These are phyloP conservation scores for Metellina segmentata DNA, from an alignment of 2,888 invertebrate species.

Conservation along the genomic window DNA sequence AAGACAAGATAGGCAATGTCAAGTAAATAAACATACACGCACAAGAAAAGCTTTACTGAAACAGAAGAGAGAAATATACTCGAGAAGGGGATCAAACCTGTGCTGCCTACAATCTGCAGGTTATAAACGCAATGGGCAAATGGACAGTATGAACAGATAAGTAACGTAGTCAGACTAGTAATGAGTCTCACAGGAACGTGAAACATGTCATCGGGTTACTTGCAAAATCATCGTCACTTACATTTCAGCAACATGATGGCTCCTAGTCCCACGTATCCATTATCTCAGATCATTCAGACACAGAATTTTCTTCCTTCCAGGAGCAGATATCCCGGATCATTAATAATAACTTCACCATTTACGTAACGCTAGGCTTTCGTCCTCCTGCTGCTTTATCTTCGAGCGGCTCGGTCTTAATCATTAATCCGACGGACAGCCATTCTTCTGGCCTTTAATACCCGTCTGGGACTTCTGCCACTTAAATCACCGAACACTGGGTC, in stretches of 20 bases:
- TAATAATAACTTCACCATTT: slow-evolving; percentile 48
- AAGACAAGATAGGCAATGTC: too few species aligned
- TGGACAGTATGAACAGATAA: too few species aligned
- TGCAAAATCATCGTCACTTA: background rate
- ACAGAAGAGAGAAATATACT: too few species aligned
- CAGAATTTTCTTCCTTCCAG: background rate
- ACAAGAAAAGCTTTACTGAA: too few species aligned
- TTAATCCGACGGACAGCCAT: slow-evolving; percentile 29
- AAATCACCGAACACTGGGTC: slow-evolving; percentile 17
- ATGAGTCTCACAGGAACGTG: too few species aligned
- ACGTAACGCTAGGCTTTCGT: slow-evolving; percentile 9
- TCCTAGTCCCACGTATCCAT: background rate
- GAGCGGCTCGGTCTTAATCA: background rate
- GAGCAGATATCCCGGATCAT: slow-evolving; percentile 30
- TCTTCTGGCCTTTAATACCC: slow-evolving; percentile 29
- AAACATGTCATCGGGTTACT: background rate
- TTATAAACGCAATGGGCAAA: too few species aligned
- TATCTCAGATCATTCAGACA: background rate
- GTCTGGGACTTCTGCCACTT: slow-evolving; percentile 13
- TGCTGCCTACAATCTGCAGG: too few species aligned
- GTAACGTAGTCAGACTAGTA: too few species aligned
- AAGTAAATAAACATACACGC: too few species aligned
- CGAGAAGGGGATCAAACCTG: too few species aligned
- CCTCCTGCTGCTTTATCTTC: slow-evolving; percentile 12
- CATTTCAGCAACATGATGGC: background rate